These are phyloP conservation scores for Anthoscopus minutus DNA, from an alignment of 2,113 vertebrate species.

Conservation along the genomic window DNA sequence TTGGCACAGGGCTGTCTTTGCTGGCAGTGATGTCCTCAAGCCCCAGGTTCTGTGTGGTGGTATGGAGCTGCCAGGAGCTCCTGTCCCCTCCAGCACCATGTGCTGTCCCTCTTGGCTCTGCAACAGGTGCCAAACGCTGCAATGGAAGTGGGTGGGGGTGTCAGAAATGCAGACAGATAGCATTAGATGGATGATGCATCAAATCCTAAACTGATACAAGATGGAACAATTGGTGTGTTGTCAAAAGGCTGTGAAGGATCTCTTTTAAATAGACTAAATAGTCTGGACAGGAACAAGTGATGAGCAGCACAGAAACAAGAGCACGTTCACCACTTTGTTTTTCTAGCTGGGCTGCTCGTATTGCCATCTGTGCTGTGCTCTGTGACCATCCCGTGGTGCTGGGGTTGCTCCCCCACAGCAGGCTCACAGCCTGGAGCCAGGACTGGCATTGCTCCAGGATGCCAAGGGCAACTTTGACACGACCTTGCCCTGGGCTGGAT, in stretches of 20 bases:
- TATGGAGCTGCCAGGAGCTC: neutral
- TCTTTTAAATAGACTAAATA: conserved; percentile 21
- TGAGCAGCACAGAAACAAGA: neutral
- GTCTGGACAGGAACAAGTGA: neutral
- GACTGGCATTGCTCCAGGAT: neutral
- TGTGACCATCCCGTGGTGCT: fast-evolving
- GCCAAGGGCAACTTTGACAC: neutral
- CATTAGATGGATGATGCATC: neutral
- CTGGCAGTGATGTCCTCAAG: neutral
- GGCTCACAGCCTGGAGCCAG: neutral
- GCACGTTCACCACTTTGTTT: neutral
- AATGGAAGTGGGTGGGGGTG: fast-evolving
- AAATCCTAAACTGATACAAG: neutral
- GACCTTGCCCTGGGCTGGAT: neutral
- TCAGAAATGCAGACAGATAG: neutral
- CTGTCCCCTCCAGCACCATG: fast-evolving
- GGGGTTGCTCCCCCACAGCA: neutral
- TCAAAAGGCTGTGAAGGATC: neutral
- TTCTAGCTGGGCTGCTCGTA: neutral
- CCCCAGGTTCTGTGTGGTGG: neutral
- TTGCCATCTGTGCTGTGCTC: neutral
- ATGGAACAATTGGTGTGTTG: neutral
- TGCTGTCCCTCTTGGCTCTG: neutral
- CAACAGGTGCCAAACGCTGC: fast-evolving
- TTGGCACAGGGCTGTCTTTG: neutral